Percentiles rank a stretch among this genome's conserved stretches.
Conservation (phyloP, 2,113 vertebrate species). For the Capra hircus region DNA sequence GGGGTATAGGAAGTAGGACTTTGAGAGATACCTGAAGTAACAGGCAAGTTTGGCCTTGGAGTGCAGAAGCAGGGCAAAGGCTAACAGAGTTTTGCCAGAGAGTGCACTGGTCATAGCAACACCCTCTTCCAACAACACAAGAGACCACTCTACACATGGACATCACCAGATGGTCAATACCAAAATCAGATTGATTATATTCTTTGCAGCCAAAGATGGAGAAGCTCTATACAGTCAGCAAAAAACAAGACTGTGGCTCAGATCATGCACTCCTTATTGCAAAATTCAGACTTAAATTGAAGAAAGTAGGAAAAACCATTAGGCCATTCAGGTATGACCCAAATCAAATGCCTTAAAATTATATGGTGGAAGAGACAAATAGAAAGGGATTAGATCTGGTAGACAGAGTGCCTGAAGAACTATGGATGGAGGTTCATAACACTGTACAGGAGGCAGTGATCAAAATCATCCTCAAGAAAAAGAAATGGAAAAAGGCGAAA, state of each 20-base stretch:
- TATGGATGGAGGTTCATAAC: background rate
- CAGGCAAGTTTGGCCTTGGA: background rate
- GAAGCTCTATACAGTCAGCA: background rate
- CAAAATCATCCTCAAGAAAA: background rate
- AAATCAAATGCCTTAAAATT: background rate
- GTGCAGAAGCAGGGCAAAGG: background rate
- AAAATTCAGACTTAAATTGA: background rate
- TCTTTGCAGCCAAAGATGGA: background rate
- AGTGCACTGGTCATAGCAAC: background rate
- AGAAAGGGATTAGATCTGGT: background rate
- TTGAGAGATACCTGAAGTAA: background rate
- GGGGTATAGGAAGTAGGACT: background rate
- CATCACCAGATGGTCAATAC: background rate
- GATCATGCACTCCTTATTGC: background rate
- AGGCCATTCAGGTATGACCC: background rate
- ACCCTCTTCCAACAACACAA: background rate
- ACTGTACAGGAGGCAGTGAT: background rate
- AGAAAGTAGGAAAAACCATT: background rate
- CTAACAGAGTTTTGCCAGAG: background rate
- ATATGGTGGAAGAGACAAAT: background rate
- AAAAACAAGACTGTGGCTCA: background rate
- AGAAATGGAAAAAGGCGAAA: background rate
- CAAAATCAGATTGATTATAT: background rate
- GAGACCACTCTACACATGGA: background rate
- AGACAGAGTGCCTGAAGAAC: background rate